These are phyloP conservation scores for Lophius piscatorius DNA, from an alignment of 2,113 vertebrate genomes.

Conservation along the genomic window DNA sequence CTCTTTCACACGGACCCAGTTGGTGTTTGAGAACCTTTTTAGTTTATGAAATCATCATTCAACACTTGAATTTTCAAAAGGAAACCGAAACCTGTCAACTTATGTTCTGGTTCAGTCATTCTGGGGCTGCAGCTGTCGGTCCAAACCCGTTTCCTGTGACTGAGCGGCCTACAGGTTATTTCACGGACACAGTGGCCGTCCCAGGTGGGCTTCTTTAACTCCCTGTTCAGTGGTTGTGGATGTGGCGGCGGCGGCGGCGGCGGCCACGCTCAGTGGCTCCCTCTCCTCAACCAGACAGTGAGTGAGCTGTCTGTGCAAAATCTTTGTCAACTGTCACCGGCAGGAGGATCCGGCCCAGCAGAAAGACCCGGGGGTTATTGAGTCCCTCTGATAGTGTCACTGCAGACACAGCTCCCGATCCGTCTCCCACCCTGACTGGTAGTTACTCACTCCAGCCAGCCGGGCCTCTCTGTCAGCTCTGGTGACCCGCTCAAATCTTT, in stretches of 20 bases:
- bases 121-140: too few relatives aligned
- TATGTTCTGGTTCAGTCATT: too few relatives aligned
- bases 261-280: slow-evolving; percentile 11
- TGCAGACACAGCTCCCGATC: slow-evolving; percentile 48
- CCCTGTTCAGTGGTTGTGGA: neutral
- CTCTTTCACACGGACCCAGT: too few relatives aligned
- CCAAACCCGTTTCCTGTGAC: too few relatives aligned
- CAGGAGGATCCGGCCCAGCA: slow-evolving; percentile 50
- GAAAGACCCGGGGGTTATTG: slow-evolving; percentile 57
- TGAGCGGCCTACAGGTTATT: too few relatives aligned
- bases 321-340: slow-evolving; percentile 67
- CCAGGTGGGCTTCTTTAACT: slow-evolving; percentile 6
- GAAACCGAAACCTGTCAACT: too few relatives aligned
- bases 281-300: slow-evolving; percentile 58
- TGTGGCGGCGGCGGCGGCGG: neutral
- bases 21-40: too few relatives aligned
- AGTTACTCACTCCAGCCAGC: slow-evolving; percentile 21
- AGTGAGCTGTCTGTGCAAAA: slow-evolving; percentile 44
- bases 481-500: slow-evolving; percentile 21
- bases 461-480: neutral
- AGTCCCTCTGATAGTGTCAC: slow-evolving; percentile 68
- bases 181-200: too few relatives aligned
- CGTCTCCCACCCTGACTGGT: slow-evolving; percentile 39
- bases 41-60: too few relatives aligned
- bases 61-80: too few relatives aligned